Conservation (phyloP, 1,140 invertebrate genomes). For the Drosophila lini region DNA sequence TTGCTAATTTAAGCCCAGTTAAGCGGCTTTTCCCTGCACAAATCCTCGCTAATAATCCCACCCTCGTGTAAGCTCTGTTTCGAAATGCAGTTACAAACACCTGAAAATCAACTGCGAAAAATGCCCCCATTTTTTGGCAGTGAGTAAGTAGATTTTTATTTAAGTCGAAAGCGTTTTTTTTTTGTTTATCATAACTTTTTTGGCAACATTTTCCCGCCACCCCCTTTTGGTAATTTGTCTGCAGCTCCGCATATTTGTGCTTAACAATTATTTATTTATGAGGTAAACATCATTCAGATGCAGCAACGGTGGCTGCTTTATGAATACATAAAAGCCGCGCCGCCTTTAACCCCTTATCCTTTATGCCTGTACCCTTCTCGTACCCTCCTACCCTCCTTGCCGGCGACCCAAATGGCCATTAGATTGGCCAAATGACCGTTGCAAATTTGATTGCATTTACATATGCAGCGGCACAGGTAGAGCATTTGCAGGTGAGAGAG, state of each 20-base stretch:
- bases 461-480: constrained; percentile 58
- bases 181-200: constrained; percentile 35
- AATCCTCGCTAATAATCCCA: background rate
- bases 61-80: constrained; percentile 3
- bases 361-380: background rate
- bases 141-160: constrained; percentile 47
- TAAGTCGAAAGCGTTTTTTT: constrained; percentile 4
- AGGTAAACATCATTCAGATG: constrained; percentile 81
- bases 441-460: constrained; percentile 81
- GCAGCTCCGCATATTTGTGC: constrained; percentile 68
- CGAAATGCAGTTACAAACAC: constrained; percentile 16
- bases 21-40: constrained; percentile 6
- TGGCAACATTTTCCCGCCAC: constrained; percentile 58
- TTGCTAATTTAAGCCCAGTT: constrained; percentile 14
- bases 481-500: background rate
- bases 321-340: constrained; percentile 68
- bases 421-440: constrained; percentile 80
- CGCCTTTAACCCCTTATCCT: constrained; percentile 11
- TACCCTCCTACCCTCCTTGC: background rate
- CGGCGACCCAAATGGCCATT: constrained; percentile 63
- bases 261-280: constrained; percentile 81
- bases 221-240: constrained; percentile 68
- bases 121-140: constrained; percentile 3
- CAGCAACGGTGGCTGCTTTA: constrained; percentile 56
- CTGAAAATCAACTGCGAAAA: background rate